phyloP scores from a whole-genome alignment of 1,140 invertebrate species.

The Tribolium castaneum region DNA sequence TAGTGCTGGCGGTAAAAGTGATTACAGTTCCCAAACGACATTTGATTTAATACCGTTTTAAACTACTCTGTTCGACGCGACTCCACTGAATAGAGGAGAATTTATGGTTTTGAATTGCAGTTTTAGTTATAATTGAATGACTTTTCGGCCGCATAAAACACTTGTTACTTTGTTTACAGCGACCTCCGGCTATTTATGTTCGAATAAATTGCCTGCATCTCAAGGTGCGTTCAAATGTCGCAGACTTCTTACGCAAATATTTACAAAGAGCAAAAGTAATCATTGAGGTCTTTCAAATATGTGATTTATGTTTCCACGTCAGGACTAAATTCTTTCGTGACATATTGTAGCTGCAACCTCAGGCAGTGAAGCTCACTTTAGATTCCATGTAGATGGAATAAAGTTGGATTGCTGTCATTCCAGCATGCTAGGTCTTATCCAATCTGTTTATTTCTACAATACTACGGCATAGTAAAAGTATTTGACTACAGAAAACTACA shows the following conservation, averaged over 20 bases:
- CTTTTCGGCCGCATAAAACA: slow-evolving; percentile 22
- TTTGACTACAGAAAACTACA: no score
- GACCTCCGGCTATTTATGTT: neutral
- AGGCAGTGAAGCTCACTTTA: slow-evolving; percentile 29
- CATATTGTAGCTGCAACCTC: slow-evolving; percentile 34
- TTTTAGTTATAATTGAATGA: slow-evolving; percentile 43
- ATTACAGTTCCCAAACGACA: slow-evolving; percentile 13
- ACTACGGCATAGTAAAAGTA: no score
- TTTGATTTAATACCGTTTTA: slow-evolving; percentile 37
- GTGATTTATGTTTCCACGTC: slow-evolving; percentile 32
- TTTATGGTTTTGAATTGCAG: slow-evolving; percentile 39
- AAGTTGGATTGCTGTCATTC: slow-evolving; percentile 34
- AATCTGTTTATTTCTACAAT: neutral
- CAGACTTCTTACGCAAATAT: slow-evolving; percentile 16
- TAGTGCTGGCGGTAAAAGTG: slow-evolving; percentile 35
- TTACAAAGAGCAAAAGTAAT: slow-evolving; percentile 24
- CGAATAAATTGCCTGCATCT: neutral
- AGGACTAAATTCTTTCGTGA: slow-evolving; percentile 24
- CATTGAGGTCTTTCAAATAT: slow-evolving; percentile 33
- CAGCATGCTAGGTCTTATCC: neutral
- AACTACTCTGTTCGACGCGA: slow-evolving; percentile 29
- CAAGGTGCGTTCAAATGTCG: neutral
- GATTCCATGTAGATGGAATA: slow-evolving; percentile 13
- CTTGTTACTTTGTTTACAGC: slow-evolving; percentile 28
- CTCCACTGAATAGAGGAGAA: slow-evolving; percentile 23